Conservation (phyloP, 2,797 vertebrate species). For the Sebastes matsubarae region DNA sequence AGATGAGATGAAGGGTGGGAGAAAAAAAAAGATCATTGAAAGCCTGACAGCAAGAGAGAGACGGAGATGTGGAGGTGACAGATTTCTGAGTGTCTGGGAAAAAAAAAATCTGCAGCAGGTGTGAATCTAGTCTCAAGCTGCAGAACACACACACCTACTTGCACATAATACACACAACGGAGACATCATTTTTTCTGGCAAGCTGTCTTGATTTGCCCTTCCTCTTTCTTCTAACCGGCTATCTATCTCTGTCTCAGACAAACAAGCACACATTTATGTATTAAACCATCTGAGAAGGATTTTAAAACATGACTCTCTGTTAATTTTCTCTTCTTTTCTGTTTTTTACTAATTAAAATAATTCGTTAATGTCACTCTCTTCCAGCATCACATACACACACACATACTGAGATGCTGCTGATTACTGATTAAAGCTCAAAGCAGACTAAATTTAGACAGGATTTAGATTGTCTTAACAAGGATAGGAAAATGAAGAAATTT, state of each 20-base stretch:
- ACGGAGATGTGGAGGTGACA: conserved; percentile 47
- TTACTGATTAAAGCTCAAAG: not conserved
- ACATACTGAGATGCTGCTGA: not conserved
- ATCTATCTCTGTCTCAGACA: not conserved
- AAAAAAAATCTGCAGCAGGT: conserved; percentile 47
- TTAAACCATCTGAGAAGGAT: conserved; percentile 5
- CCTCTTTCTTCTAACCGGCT: not conserved
- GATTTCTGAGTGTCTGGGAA: conserved; percentile 56
- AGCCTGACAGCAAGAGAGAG: conserved; percentile 24
- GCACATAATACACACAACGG: not conserved
- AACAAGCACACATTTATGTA: conserved; percentile 7
- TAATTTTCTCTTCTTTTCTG: not conserved
- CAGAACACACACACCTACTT: not conserved
- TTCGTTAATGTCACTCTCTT: not conserved
- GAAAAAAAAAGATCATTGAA: conserved; percentile 5
- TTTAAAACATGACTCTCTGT: not conserved
- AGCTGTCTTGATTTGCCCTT: conserved; percentile 35
- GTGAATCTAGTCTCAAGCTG: conserved; percentile 54
- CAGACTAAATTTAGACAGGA: not conserved
- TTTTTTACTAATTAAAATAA: not conserved
- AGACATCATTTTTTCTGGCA: conserved; percentile 1
- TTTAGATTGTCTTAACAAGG: not conserved
- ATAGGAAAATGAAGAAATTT: not conserved
- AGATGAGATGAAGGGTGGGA: not conserved
- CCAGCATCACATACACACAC: not conserved